phyloP scores from a whole-genome alignment of 1,140 invertebrate genomes.

The Solenopsis fugax region DNA sequence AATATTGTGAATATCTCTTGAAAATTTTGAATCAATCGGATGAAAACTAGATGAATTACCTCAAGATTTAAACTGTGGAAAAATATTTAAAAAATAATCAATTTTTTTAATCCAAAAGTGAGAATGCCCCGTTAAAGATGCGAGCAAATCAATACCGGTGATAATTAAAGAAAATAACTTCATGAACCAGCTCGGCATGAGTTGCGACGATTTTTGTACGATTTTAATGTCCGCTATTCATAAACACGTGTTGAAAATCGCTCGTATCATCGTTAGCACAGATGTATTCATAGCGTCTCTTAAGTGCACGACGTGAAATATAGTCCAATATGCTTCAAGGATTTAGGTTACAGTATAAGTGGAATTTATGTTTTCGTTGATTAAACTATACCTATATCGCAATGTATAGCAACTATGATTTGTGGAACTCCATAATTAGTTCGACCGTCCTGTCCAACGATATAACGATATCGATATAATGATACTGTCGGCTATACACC shows the following conservation, averaged over 20 bases:
- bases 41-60: too few relatives aligned
- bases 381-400: conserved; percentile 17
- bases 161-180: conserved; percentile 14
- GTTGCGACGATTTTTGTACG: neutral
- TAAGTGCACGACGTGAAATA: conserved; percentile 36
- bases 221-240: neutral
- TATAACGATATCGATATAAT: neutral
- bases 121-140: neutral
- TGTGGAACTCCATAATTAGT: conserved; percentile 18
- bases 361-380: conserved; percentile 44
- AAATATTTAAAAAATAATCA: too few relatives aligned
- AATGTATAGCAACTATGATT: neutral
- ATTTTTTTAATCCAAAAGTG: too few relatives aligned
- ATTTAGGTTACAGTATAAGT: conserved; percentile 42
- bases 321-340: conserved; percentile 24
- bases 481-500: neutral
- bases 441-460: neutral
- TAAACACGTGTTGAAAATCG: neutral
- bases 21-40: too few relatives aligned
- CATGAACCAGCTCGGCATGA: too few relatives aligned
- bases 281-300: conserved; percentile 34
- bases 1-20: too few relatives aligned
- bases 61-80: too few relatives aligned
- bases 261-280: conserved; percentile 10
- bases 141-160: neutral